These are phyloP conservation scores for Labia minor DNA, from an alignment of 2,888 invertebrate genomes.

Conservation along the genomic window DNA sequence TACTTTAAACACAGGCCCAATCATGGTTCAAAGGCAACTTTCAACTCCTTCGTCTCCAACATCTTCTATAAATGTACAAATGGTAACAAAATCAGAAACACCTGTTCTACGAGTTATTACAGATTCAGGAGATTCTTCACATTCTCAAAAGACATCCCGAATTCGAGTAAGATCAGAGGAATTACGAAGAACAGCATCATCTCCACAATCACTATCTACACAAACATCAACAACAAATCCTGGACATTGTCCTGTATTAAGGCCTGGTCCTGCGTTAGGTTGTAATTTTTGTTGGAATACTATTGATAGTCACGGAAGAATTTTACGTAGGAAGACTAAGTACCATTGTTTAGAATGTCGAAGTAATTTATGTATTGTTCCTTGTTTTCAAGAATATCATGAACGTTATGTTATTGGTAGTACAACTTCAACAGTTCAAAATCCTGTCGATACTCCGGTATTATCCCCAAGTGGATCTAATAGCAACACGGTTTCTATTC, in stretches of 20 bases:
- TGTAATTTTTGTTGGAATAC: conserved; percentile 90
- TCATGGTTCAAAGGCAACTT: conserved; percentile 41
- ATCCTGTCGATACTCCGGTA: neutral
- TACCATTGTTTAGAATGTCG: conserved; percentile 85
- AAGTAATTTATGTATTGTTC: conserved; percentile 79
- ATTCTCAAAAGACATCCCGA: neutral
- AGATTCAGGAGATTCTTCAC: conserved; percentile 17
- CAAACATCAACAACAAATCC: conserved; percentile 43
- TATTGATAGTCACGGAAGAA: conserved; percentile 69
- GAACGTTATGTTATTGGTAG: conserved; percentile 43
- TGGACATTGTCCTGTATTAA: conserved; percentile 71
- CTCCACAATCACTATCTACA: conserved; percentile 26
- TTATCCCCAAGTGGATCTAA: neutral
- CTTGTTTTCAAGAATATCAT: conserved; percentile 78
- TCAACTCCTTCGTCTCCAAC: conserved; percentile 37
- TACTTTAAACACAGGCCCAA: conserved; percentile 32
- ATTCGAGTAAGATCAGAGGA: conserved; percentile 46
- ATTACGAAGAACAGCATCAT: conserved; percentile 34
- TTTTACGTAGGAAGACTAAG: conserved; percentile 74
- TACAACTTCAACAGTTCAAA: neutral
- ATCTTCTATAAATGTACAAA: neutral
- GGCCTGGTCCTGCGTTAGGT: conserved; percentile 73
- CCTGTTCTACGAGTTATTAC: conserved; percentile 25
- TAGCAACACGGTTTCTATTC: neutral
- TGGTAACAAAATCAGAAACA: conserved; percentile 18